Conservation (phyloP, 2,113 vertebrate genomes). For the Meles meles region DNA sequence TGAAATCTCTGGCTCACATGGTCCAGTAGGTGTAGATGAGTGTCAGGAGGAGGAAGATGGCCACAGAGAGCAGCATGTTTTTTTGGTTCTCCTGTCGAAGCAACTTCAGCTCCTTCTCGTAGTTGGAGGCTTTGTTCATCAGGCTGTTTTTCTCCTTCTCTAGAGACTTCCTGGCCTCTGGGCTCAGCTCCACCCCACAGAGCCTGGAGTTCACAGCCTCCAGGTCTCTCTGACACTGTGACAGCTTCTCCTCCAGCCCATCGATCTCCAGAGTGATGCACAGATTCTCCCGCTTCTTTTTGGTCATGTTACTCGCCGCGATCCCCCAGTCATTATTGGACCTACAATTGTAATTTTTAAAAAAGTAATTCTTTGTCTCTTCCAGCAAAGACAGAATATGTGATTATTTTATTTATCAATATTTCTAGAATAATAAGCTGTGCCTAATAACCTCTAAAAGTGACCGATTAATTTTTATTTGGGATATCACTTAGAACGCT, state of each 20-base stretch:
- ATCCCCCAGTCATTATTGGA: neutral
- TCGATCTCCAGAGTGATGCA: slow-evolving; percentile 88
- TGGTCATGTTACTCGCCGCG: slow-evolving; percentile 71
- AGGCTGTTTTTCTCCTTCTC: too few relatives aligned
- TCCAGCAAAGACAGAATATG: neutral
- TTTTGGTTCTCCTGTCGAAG: slow-evolving; percentile 90
- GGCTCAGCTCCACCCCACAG: slow-evolving; percentile 83
- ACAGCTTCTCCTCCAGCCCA: slow-evolving; percentile 87
- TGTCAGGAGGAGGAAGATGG: slow-evolving; percentile 86
- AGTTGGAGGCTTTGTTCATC: too few relatives aligned
- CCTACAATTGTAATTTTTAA: slow-evolving; percentile 78
- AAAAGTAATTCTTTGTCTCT: neutral
- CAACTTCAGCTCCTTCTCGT: slow-evolving; percentile 89
- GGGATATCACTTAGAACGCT: neutral
- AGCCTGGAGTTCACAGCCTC: slow-evolving; percentile 87
- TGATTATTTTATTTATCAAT: neutral
- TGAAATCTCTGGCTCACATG: slow-evolving; percentile 59
- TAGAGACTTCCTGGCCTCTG: slow-evolving; percentile 89
- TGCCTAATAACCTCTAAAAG: neutral
- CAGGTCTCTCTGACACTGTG: slow-evolving; percentile 85
- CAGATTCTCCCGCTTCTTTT: slow-evolving; percentile 75
- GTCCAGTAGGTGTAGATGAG: slow-evolving; percentile 88
- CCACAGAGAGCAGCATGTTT: slow-evolving; percentile 91
- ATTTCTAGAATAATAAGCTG: neutral
- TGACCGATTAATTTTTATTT: neutral